These are phyloP conservation scores for Dryococelus australis DNA, from an alignment of 2,888 invertebrate species.

Conservation along the genomic window DNA sequence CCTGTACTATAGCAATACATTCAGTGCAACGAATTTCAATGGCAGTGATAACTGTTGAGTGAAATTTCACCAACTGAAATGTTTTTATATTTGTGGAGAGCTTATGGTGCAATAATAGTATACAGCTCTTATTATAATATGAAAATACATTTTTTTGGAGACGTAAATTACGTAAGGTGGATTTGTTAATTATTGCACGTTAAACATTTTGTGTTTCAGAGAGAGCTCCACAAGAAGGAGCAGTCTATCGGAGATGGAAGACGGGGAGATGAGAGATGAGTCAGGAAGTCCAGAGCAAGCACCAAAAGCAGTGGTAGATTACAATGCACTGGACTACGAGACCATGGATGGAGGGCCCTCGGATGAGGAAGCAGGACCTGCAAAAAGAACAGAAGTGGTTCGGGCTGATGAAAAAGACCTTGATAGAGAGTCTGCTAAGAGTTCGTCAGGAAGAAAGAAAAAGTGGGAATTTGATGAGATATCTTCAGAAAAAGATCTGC, in stretches of 20 bases:
- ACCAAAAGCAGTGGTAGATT: slow-evolving; percentile 63
- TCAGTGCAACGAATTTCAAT: too few species aligned
- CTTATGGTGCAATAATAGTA: too few species aligned
- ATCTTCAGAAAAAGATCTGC: not conserved
- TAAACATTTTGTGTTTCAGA: not conserved
- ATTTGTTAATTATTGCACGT: too few species aligned
- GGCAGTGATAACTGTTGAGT: too few species aligned
- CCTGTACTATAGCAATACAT: too few species aligned
- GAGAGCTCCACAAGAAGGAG: not conserved
- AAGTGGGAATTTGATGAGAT: not conserved
- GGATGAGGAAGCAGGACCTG: slow-evolving; percentile 41
- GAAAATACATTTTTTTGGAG: too few species aligned
- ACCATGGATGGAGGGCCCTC: slow-evolving; percentile 52
- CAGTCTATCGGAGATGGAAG: slow-evolving; percentile 51
- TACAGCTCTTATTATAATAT: too few species aligned
- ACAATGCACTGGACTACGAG: slow-evolving; percentile 78
- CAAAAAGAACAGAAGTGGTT: slow-evolving; percentile 28
- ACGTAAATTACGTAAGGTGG: too few species aligned
- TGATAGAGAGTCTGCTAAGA: not conserved
- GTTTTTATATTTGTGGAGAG: too few species aligned
- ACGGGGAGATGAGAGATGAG: slow-evolving; percentile 43
- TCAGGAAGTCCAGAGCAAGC: slow-evolving; percentile 42
- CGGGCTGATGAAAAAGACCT: not conserved
- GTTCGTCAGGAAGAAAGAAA: not conserved
- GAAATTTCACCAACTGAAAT: too few species aligned